These are phyloP conservation scores for Herminia tarsipennalis DNA, from an alignment of 2,888 invertebrate genomes.

Conservation along the genomic window DNA sequence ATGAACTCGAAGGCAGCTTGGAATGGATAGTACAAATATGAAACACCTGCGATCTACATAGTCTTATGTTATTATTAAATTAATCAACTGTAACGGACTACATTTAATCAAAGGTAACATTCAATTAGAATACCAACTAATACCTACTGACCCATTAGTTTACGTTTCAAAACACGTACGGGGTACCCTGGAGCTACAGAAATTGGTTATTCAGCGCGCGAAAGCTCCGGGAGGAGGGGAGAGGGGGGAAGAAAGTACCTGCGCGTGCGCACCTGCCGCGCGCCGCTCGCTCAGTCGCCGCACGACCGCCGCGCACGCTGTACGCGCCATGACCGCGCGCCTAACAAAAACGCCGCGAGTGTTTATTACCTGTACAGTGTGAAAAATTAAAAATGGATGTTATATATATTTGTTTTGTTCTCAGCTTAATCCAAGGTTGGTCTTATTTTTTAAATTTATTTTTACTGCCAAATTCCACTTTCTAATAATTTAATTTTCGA, in stretches of 20 bases:
- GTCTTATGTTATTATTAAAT: background rate
- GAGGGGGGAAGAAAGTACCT: conserved; percentile 41
- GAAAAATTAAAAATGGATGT: conserved; percentile 71
- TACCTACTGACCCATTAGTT: conserved; percentile 51
- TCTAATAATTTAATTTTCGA: conserved; percentile 22
- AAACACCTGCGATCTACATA: too few relatives aligned
- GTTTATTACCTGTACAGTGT: conserved; percentile 58
- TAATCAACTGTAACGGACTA: conserved; percentile 4
- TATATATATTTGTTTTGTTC: conserved; percentile 56
- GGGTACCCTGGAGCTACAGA: conserved; percentile 57
- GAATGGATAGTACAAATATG: too few relatives aligned
- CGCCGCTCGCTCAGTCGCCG: conserved; percentile 56
- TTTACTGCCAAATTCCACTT: conserved; percentile 15
- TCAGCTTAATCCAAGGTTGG: conserved; percentile 64
- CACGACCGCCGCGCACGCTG: conserved; percentile 46
- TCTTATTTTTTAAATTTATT: conserved; percentile 7
- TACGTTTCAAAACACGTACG: conserved; percentile 47
- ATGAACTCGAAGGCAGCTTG: too few relatives aligned
- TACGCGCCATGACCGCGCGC: conserved; percentile 64
- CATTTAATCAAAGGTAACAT: conserved; percentile 14
- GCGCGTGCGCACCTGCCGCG: conserved; percentile 62
- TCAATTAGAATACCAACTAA: conserved; percentile 31
- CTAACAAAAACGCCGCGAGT: conserved; percentile 65
- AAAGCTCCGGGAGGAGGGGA: conserved; percentile 53
- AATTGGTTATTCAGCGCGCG: conserved; percentile 73